Evolutionary conservation across 2,888 invertebrate species (phyloP), one percentile per base, ranked within the genome.

Genomic region (Cephonodes hylas): DNA sequence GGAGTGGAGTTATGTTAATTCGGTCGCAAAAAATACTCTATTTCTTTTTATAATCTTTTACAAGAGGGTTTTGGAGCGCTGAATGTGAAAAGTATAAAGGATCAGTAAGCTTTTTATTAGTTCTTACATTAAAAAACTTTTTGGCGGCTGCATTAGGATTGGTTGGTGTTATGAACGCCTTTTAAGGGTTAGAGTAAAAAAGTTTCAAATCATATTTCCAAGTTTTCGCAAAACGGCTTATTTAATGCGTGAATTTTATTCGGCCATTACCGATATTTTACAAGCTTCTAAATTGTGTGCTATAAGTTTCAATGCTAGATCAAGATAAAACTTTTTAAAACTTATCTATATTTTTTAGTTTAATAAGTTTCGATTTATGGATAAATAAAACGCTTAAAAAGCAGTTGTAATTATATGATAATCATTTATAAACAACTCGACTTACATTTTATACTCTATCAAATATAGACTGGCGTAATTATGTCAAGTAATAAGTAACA

Each of bases 11-110:
- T n/a, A n/a, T n/a, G 38, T 38, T 2, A 38, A 38, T 63, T 64
- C 77, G 74, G 72, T 77, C 77, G 75, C 73, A 72, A 66, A 77
- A 80, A 80, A 71, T 80, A 64, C 63, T 46, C 53, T 62, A 15
- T 73, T 64, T 73, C 71, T 73, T 76, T 67, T 75, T 72, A 68
- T 63, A 65, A 65, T 69, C 66, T 65, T 68, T 65, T 64, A 62
- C 61, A 46, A 57, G 44, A 66, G 25, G 22, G 46, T 46, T 62
- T 64, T 44, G 38, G 42, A 64, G 64, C 44, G 38, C 10, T 22
- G 44, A 62, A 62, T 15, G 23, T 25, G 48, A 31, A 48, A 48
- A 48, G 15, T n/a, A 34, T 57, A 38, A 38, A 48, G 42, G 38
- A 13, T 53, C 10, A n/a, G 20, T 31, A 31, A 10, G 31, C 25